Evolutionary conservation across 2,113 vertebrate species (phyloP).

Genomic region (Sakesphorus luctuosus): DNA sequence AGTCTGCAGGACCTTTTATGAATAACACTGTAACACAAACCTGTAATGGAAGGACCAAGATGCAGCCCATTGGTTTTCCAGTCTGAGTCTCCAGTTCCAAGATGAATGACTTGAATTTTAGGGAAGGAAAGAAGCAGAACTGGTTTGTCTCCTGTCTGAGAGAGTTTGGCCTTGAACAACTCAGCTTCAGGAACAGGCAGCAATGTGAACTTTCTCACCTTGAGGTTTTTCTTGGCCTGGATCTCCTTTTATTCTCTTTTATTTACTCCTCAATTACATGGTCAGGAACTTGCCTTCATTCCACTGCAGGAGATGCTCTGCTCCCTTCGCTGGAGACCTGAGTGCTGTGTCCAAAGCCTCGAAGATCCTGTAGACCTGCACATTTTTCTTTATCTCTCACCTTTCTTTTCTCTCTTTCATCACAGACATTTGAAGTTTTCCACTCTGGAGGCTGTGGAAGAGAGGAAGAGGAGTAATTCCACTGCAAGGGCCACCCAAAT

Average conservation of each 20-base stretch:
- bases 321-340: neutral
- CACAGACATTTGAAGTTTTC: neutral
- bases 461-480: neutral
- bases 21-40: neutral
- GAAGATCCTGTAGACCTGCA: neutral
- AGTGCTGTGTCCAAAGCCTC: neutral
- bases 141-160: neutral
- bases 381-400: neutral
- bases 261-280: neutral
- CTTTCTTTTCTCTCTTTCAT: neutral
- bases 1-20: neutral
- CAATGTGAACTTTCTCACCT: neutral
- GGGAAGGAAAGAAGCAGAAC: neutral
- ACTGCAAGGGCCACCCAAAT: neutral
- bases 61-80: neutral
- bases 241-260: neutral
- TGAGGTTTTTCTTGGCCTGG: constrained; percentile 3
- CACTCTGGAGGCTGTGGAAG: neutral
- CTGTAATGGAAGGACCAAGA: neutral
- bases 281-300: neutral
- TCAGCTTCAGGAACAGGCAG: neutral
- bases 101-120: neutral
- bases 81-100: neutral
- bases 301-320: neutral
- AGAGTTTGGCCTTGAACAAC: neutral